Evolutionary conservation across 2,113 vertebrate genomes (phyloP), one percentile per base, ranked within the genome.

Genomic region (Aegotheles bennettii): DNA sequence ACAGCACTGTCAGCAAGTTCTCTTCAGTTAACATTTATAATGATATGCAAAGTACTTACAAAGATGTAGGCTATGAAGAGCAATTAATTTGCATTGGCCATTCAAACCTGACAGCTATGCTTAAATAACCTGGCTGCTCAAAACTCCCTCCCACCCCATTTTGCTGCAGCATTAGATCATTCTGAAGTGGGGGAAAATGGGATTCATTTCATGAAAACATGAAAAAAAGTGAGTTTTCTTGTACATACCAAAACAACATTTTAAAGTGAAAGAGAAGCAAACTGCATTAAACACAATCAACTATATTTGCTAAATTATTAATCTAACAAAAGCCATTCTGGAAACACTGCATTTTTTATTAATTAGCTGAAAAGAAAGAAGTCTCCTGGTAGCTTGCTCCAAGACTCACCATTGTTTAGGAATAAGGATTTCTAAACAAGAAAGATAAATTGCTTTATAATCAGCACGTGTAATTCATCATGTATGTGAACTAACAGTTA

Each of bases 241-340:
- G 69, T 69, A 82, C 21, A 19, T 73, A 69, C 0, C 11, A 80
- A 40, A 82, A 50, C 13, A 85, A 50, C 31, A 78, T 33, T 80
- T 85, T 64, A 24, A 68, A 71, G 26, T 42, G 23, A 60, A 84
- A 85, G 24, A 84, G 20, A 6, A 87, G n/a, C 69, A 90, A 87
- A 76, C 8, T 38, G 21, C 56, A 92, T 80, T 91, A 87, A 93
- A 85, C 43, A 71, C 10, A 76, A 16, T 45, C 61, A 56, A 91
- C 26, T 43, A 54, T 77, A 71, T 81, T 84, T 84, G 59, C 65
- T 96, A 87, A 97, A 93, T 96, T 97, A 96, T 95, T 96, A 95
- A 94, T 86, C 50, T 35, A 59, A 91, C 45, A 94, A 87, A 95
- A 91, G 31, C 38, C 65, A 85, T 81, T 96, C 70, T 96, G 57